A percentile compares a stretch with the other conserved stretches of the same genome.
phyloP scores from a whole-genome alignment of 2,797 vertebrate genomes.

The Danio jaintianensis region DNA sequence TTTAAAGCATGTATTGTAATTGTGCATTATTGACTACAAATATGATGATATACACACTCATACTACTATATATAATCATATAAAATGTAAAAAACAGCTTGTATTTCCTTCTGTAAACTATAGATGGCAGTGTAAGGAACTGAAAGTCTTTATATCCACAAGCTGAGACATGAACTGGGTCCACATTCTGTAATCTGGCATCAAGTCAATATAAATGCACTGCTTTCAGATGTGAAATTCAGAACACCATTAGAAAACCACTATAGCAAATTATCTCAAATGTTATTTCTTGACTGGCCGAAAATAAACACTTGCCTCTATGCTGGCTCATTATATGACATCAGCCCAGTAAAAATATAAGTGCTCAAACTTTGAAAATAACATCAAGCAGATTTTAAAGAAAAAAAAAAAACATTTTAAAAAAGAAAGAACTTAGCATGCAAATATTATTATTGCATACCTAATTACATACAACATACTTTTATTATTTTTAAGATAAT shows the following conservation, averaged over 20 bases:
- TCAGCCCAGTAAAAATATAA: slow-evolving; percentile 17
- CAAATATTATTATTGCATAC: no score
- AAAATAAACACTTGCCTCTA: slow-evolving; percentile 14
- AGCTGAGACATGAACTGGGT: slow-evolving; percentile 7
- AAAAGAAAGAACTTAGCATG: not conserved
- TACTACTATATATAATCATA: not conserved
- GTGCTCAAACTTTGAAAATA: not conserved
- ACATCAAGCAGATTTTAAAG: not conserved
- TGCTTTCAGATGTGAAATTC: slow-evolving; percentile 34
- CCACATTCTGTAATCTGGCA: slow-evolving; percentile 23
- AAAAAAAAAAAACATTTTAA: slow-evolving; percentile 13
- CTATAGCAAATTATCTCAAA: slow-evolving; percentile 32
- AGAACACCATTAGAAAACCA: slow-evolving; percentile 33
- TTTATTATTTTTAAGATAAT: no score
- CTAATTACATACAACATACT: no score
- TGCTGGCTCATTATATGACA: slow-evolving; percentile 1
- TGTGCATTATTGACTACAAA: not conserved
- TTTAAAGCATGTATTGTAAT: no score
- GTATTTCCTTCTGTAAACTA: slow-evolving; percentile 51
- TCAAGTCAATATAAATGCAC: slow-evolving; percentile 28
- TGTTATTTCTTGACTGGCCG: slow-evolving; percentile 17
- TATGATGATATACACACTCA: not conserved
- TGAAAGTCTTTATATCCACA: slow-evolving; percentile 8
- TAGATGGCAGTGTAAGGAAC: slow-evolving; percentile 63
- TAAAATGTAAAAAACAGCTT: not conserved